phyloP scores from a whole-genome alignment of 2,113 vertebrate genomes.

The Tachuris rubrigastra region DNA sequence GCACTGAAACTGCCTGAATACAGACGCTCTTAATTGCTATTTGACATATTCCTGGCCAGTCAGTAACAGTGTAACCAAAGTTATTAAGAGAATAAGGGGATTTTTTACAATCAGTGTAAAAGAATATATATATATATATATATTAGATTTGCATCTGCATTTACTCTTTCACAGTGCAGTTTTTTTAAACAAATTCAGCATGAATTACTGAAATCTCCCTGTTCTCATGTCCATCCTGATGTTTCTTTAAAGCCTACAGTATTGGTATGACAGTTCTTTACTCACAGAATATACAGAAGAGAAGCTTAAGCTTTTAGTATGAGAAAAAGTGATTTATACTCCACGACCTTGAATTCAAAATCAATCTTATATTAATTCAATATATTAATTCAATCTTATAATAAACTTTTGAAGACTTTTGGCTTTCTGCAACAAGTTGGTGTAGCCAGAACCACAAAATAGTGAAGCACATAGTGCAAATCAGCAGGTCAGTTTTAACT shows the following conservation, averaged over 20 bases:
- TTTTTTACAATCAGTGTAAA: neutral
- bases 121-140: neutral
- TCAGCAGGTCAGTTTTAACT: neutral
- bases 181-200: neutral
- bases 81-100: neutral
- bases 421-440: neutral
- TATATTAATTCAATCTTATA: neutral
- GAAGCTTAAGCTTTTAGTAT: neutral
- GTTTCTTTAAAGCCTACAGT: neutral
- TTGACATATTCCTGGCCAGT: neutral
- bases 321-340: neutral
- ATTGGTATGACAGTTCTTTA: neutral
- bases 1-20: neutral
- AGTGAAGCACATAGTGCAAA: neutral
- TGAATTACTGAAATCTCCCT: neutral
- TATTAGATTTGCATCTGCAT: neutral
- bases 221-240: neutral
- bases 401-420: neutral
- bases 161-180: neutral
- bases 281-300: neutral
- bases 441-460: neutral
- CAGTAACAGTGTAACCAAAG: neutral
- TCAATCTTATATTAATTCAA: neutral
- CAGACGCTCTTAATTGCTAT: neutral
- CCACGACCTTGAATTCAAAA: neutral